phyloP scores from a whole-genome alignment of 2,888 invertebrate genomes.

The Perithous albicinctus region DNA sequence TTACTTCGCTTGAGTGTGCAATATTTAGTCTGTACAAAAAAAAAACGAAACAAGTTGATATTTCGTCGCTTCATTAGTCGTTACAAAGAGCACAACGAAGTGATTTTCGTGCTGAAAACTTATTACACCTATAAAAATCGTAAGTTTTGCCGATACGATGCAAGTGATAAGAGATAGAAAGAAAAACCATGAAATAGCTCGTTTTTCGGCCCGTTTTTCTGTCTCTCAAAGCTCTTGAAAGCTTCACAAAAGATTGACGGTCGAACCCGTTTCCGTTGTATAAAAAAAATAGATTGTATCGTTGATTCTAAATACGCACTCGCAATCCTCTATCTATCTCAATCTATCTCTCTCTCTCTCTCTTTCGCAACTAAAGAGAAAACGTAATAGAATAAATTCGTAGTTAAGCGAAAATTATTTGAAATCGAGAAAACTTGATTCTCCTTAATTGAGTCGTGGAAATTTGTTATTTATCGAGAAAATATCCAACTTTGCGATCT shows the following conservation, averaged over 20 bases:
- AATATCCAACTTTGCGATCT: slow-evolving; percentile 1
- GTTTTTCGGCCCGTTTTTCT: background rate
- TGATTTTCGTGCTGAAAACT: background rate
- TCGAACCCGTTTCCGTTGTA: background rate
- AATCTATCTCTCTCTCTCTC: background rate
- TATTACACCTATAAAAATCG: slow-evolving; percentile 10
- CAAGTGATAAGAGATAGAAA: background rate
- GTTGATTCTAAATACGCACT: slow-evolving; percentile 22
- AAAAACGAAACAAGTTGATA: background rate
- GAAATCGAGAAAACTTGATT: slow-evolving; percentile 21
- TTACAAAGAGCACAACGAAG: background rate
- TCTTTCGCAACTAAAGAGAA: slow-evolving; percentile 29
- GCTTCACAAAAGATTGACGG: background rate
- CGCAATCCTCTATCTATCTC: slow-evolving; percentile 1
- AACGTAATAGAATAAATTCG: slow-evolving; percentile 33
- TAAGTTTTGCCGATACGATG: background rate
- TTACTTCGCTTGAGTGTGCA: background rate
- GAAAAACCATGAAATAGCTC: background rate
- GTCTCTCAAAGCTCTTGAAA: background rate
- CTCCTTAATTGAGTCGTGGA: background rate
- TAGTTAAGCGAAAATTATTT: slow-evolving; percentile 52
- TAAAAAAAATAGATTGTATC: slow-evolving; percentile 49
- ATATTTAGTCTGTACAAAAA: slow-evolving; percentile 35
- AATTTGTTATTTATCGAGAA: background rate
- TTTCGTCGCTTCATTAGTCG: background rate